Base-by-base conservation (phyloP, 2,888 invertebrate genomes). In the Stenolophus ochropezus region DNA sequence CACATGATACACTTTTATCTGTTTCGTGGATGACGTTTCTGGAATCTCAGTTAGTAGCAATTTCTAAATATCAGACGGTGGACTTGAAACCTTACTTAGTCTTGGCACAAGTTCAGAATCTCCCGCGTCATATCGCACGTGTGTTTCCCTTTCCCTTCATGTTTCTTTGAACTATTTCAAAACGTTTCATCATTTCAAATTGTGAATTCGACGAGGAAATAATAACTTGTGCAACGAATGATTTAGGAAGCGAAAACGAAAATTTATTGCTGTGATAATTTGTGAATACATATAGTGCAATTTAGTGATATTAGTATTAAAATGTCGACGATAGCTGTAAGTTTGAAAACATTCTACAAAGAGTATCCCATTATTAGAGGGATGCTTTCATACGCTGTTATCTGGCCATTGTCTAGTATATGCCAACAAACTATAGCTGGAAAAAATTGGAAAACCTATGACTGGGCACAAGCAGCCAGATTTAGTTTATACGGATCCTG, bases 401-500 rank as follows among this genome's bases (percentile, higher is more conserved):
- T 94, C 84, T 95, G 94, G 95, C 95, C 95, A 47, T 89, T 92
- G 8, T 94, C 95, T 83, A 93, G 93, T 88, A 88, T 95, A 65
- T 92, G 94, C 85, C 94, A 95, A 87, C 95, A 95, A 89, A 91
- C 92, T 6, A 91, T 94, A 83, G 92, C 93, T 86, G 93, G 93
- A 71, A 93, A 91, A 90, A 89, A 89, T 71, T 90, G 91, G 88
- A 92, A 93, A 91, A 90, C 91, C 90, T 94, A 92, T 87, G 94
- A 94, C 86, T 94, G 93, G 93, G 91, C 90, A 88, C 92, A 94
- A 86, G 93, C 93, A 84, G 89, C 93, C 47, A 91, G 96, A 83
- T 96, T 94, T 89, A 93, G 95, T 86, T 86, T 96, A 73, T 96
- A 94, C 88, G 96, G 96, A n/a, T 93, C 94, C 5, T 91, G 94